Evolutionary conservation across 2,797 vertebrate species (phyloP).

Genomic region (Trachops cirrhosus): DNA sequence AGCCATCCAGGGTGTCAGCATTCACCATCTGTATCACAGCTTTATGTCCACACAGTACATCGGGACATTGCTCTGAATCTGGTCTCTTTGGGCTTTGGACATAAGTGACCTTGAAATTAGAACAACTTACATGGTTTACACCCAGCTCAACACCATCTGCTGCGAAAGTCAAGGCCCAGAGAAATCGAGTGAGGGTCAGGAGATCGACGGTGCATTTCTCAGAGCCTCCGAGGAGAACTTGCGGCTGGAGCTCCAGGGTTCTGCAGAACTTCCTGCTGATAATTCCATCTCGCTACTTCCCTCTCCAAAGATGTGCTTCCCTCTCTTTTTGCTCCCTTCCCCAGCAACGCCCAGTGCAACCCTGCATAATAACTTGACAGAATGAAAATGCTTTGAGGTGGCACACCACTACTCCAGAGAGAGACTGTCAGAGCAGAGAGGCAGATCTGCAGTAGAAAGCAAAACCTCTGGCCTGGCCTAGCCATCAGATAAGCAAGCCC

Average conservation of each 20-base stretch:
- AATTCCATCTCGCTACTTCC: background rate
- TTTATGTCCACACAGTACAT: background rate
- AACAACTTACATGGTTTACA: background rate
- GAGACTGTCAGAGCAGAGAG: background rate
- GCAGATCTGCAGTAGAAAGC: background rate
- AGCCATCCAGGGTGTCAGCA: background rate
- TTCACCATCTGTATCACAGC: background rate
- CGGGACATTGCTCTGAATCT: background rate
- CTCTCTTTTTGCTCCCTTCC: background rate
- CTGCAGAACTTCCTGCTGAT: background rate
- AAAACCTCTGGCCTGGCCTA: background rate
- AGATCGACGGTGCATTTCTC: background rate
- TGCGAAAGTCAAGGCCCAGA: background rate
- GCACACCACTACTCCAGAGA: background rate
- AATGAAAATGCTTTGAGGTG: background rate
- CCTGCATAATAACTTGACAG: background rate
- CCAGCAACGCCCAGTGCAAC: background rate
- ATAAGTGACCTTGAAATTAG: slow-evolving; percentile 17
- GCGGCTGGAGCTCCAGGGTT: background rate
- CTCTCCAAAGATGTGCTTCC: background rate
- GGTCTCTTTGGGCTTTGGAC: background rate
- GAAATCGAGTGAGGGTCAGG: background rate
- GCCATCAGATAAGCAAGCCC: background rate
- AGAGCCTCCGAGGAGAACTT: background rate
- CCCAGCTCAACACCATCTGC: background rate